Conservation (phyloP, 2,888 invertebrate species). For the Aporophyla lueneburgensis region DNA sequence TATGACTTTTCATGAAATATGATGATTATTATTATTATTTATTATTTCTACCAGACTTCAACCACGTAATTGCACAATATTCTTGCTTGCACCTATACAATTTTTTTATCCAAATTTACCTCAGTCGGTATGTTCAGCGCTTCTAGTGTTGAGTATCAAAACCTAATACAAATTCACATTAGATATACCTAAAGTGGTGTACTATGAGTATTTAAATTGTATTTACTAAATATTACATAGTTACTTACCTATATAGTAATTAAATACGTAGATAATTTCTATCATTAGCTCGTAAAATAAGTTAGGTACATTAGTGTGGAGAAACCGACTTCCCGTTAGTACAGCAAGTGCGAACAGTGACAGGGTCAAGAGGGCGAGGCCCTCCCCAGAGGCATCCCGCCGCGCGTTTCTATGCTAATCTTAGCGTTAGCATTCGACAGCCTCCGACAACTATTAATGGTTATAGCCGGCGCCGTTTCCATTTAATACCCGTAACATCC, state of each 20-base stretch:
- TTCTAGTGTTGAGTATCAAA: too few relatives aligned
- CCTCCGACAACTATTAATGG: slow-evolving; percentile 88
- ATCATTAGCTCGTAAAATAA: slow-evolving; percentile 75
- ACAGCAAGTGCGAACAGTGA: slow-evolving; percentile 85
- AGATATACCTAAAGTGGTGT: slow-evolving; percentile 3
- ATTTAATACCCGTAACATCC: slow-evolving; percentile 82
- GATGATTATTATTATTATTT: too few relatives aligned
- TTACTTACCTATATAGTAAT: slow-evolving; percentile 68
- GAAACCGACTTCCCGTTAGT: slow-evolving; percentile 88
- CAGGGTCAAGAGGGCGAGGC: slow-evolving; percentile 89
- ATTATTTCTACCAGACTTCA: too few relatives aligned
- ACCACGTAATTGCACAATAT: too few relatives aligned
- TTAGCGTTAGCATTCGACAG: slow-evolving; percentile 84
- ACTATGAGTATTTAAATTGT: slow-evolving; percentile 40
- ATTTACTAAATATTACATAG: slow-evolving; percentile 46
- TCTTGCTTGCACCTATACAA: too few relatives aligned
- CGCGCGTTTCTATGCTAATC: slow-evolving; percentile 89
- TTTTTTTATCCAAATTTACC: too few relatives aligned
- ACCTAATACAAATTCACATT: not conserved
- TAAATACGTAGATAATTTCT: slow-evolving; percentile 74
- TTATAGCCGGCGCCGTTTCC: slow-evolving; percentile 85
- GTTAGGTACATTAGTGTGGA: slow-evolving; percentile 73
- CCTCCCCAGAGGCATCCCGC: slow-evolving; percentile 84
- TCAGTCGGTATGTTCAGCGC: too few relatives aligned
- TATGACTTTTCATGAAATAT: too few relatives aligned